Percentiles rank a stretch among this genome's conserved stretches.
Conservation (phyloP, 2,113 vertebrate species). For the Dasyornis broadbenti region DNA sequence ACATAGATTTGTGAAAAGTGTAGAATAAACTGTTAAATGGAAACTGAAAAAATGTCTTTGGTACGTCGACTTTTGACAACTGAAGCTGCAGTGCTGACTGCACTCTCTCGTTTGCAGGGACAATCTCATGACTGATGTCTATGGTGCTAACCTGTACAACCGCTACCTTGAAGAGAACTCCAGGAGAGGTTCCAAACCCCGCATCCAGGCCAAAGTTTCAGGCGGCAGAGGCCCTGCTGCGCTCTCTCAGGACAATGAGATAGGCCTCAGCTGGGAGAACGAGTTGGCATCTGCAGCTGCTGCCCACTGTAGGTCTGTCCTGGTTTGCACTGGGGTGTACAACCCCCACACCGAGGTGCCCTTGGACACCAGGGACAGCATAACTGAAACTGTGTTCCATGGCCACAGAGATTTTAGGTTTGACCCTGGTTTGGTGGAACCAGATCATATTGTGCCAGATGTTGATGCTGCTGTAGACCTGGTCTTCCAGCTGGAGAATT, state of each 20-base stretch:
- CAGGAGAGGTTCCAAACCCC: not conserved
- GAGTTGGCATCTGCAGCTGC: conserved; percentile 70
- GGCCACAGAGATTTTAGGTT: conserved; percentile 81
- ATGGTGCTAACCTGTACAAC: conserved; percentile 88
- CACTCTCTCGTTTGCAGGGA: conserved; percentile 68
- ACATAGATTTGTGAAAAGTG: rapidly evolving
- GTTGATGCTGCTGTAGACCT: conserved; percentile 84
- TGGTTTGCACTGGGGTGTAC: conserved; percentile 89
- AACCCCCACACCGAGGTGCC: conserved; percentile 60
- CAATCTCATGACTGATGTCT: conserved; percentile 88
- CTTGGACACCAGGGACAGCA: conserved; percentile 17
- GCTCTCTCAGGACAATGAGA: conserved; percentile 60
- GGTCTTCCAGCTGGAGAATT: conserved; percentile 80
- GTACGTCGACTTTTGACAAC: not conserved
- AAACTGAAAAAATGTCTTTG: rapidly evolving
- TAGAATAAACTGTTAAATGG: rapidly evolving
- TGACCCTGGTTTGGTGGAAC: conserved; percentile 77
- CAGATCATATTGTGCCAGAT: conserved; percentile 76
- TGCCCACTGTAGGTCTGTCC: conserved; percentile 77
- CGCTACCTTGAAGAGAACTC: conserved; percentile 75
- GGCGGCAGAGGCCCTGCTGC: conserved; percentile 26
- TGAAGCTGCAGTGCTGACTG: not conserved
- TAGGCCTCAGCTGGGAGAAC: conserved; percentile 68
- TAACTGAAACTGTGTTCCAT: conserved; percentile 68
- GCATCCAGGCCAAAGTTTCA: conserved; percentile 39